Base-by-base conservation (phyloP, 2,888 invertebrate species). In the Morpho achilles region DNA sequence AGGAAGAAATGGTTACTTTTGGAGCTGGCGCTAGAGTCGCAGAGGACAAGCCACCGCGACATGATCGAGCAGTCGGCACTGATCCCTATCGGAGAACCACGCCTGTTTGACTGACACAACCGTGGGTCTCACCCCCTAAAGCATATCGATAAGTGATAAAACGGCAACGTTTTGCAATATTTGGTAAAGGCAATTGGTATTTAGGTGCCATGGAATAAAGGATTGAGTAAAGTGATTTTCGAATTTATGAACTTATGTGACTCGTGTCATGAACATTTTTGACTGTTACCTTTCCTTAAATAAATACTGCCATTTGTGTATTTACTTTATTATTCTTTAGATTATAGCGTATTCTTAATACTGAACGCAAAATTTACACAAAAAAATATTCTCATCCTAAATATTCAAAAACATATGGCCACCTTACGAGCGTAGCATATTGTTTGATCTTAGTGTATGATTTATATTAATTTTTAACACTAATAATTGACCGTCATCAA, bases 1-100 rank as follows among this genome's bases (percentile, higher is more conserved):
- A 94, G 66, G 95, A 95, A 70, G 95, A 95, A 69, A 92, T 94
- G 74, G 94, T 94, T 50, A 94, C 94, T 8, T 95, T 95, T 74
- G 94, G 94, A 70, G 87, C 93, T 57, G 94, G 93, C 44, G 92
- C 91, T 50, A 71, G 85, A 52, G 77, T 70, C 2, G 77, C 79
- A 3, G 79, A 79, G 0, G 80, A 82, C 0, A 79, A 77, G 10
- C 77, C 84, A 52, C 63, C 78, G 53, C 76, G 89, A 56, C 80
- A 88, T 67, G 81, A 87, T 76, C 83, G 93, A 73, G 83, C 85
- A 60, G 82, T 92, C 53, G 85, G 91, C 69, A 85, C 91, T 47
- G 93, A 93, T 67, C 88, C 91, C 1, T 87, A 92, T 67, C 82
- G 92, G 60, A 86, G 93, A 74, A 93, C 93, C 64, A 93, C 93